These are phyloP conservation scores for Stramonita haemastoma DNA, from an alignment of 2,888 invertebrate genomes.

Conservation along the genomic window DNA sequence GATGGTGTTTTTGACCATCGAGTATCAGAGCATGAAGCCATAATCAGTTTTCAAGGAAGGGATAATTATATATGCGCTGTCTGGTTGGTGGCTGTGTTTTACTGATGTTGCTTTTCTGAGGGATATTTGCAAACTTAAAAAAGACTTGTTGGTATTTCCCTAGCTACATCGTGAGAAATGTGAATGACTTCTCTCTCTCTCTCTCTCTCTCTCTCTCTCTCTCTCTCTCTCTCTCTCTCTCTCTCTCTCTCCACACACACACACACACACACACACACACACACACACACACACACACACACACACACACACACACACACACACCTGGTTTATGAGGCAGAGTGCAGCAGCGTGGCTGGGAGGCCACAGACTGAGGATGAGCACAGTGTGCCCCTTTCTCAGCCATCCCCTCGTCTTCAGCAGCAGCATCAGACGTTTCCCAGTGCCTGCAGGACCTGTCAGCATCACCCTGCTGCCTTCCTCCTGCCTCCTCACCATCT, in stretches of 20 bases:
- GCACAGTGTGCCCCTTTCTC: not conserved
- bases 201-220: not conserved
- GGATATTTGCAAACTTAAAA: no score
- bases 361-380: conserved; percentile 11
- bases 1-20: no score
- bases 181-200: not conserved
- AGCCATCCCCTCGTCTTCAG: not conserved
- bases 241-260: not conserved
- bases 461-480: not conserved
- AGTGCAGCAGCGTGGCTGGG: not conserved
- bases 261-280: not conserved
- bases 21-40: no score
- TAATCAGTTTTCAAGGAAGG: no score
- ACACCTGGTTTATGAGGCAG: not conserved
- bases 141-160: no score
- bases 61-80: no score
- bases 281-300: not conserved
- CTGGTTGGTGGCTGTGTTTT: no score
- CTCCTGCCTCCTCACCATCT: not conserved
- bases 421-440: not conserved
- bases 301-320: not conserved
- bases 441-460: conserved; percentile 15
- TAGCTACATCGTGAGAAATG: no score
- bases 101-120: no score
- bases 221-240: not conserved